Evolutionary conservation across 2,113 vertebrate species (phyloP), one percentile per base, ranked within the genome.

Genomic region (Hydrochoerus hydrochaeris): DNA sequence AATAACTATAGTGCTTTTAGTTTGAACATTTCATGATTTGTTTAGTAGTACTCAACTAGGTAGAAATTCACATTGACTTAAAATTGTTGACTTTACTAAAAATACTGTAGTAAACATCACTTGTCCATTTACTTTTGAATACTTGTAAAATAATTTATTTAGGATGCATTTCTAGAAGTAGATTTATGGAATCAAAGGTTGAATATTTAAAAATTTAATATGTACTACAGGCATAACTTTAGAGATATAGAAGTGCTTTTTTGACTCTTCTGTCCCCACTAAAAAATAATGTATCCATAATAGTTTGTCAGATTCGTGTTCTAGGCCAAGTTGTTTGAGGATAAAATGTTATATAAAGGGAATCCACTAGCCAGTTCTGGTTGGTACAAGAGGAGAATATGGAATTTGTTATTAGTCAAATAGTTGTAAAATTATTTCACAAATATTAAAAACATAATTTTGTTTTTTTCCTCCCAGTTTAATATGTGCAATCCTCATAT

Each of bases 371-470:
- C 10, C 44, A 88, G 44, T 85, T 81, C 52, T 91, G 28, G 30
- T 14, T 88, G 90, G 44, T 71, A 26, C 11, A 88, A 92, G 41
- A 85, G 7, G n/a, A 38, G 10, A 38, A 46, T 75, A 32, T 12
- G 60, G 44, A 89, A 44, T 75, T 93, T 97, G 5, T 69, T 96
- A 67, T 88, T 91, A 87, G 46, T 87, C 54, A 90, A n/a, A 73
- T 58, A 73, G 24, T 65, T 90, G 54, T 63, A 80, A 90, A 26
- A 80, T 67, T 73, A 69, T 78, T 93, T 96, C 35, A 49, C 69
- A 93, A 69, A 85, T 90, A 94, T 90, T 69, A 75, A 89, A 92
- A 88, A 94, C 88, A 84, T 63, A 89, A 78, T 86, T 71, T 89
- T 32, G 12, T 89, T 73, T 80, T 90, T 96, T 93, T 80, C 26